phyloP scores from a whole-genome alignment of 2,797 vertebrate genomes.

The Pseudocheirus occidentalis region DNA sequence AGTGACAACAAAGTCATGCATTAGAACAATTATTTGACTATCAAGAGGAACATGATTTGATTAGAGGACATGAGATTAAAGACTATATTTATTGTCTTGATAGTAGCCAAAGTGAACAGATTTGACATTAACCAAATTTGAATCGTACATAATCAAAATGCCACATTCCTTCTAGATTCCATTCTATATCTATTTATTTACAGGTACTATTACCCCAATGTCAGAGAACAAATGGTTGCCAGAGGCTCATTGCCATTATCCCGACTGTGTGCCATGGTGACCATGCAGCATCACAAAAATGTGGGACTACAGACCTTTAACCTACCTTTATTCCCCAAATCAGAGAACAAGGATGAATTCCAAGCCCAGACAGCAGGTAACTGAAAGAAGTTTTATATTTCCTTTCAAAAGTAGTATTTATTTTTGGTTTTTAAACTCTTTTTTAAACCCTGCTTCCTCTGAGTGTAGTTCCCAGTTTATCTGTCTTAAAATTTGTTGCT shows the following conservation, averaged over 20 bases:
- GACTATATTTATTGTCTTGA: not conserved
- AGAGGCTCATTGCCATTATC: constrained; percentile 92
- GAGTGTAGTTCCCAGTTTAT: constrained; percentile 37
- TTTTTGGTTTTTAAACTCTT: constrained; percentile 34
- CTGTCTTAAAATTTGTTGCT: constrained; percentile 31
- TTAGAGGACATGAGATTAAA: not conserved
- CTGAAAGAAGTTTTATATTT: constrained; percentile 43
- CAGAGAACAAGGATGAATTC: constrained; percentile 80
- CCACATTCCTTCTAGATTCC: constrained; percentile 43
- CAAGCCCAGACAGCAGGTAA: constrained; percentile 89
- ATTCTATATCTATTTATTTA: constrained; percentile 56
- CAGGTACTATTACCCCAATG: constrained; percentile 99
- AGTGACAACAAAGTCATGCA: not conserved
- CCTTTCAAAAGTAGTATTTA: constrained; percentile 44
- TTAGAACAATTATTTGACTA: not conserved
- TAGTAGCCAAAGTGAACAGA: not conserved
- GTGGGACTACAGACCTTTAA: constrained; percentile 90
- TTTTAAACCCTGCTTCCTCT: not conserved
- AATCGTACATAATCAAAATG: not conserved
- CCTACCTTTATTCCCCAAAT: constrained; percentile 89
- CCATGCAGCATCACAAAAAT: constrained; percentile 89
- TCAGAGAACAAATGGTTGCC: constrained; percentile 96
- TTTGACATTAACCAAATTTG: not conserved
- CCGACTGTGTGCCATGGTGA: constrained; percentile 94
- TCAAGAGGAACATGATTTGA: not conserved